phyloP scores from a whole-genome alignment of 2,797 vertebrate genomes.

The Loriculus beryllinus region DNA sequence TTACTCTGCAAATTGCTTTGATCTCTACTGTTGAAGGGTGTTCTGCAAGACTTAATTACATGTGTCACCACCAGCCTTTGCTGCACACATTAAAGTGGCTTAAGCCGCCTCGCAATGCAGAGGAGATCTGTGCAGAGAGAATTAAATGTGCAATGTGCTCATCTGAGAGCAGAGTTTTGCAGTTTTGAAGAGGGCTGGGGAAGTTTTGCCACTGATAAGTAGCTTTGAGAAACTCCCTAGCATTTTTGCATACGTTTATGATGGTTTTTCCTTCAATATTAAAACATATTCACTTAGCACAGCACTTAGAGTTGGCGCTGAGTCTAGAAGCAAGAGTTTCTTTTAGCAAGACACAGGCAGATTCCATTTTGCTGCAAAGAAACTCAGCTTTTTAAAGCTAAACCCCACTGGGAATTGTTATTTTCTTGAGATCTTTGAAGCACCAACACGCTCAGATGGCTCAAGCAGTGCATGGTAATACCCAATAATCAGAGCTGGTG shows the following conservation, averaged over 20 bases:
- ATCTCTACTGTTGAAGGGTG: conserved; percentile 11
- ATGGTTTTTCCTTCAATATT: rapidly evolving
- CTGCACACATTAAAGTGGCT: not conserved
- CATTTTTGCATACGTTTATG: rapidly evolving
- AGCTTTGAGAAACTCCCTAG: not conserved
- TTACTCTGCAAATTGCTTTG: conserved; percentile 28
- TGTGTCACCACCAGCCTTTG: conserved; percentile 3
- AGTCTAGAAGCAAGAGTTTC: not conserved
- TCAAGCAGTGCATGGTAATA: not conserved
- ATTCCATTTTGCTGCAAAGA: not conserved
- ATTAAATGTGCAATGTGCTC: not conserved
- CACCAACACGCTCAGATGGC: not conserved
- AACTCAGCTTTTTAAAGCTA: not conserved
- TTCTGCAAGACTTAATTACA: conserved; percentile 36
- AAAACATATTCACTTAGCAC: not conserved
- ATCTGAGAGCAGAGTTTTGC: not conserved
- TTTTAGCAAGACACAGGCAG: not conserved
- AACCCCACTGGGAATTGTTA: not conserved
- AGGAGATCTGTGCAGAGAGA: not conserved
- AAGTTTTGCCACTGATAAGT: conserved; percentile 13
- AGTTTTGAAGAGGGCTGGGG: not conserved
- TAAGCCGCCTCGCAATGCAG: conserved; percentile 8
- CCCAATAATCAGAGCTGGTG: not conserved
- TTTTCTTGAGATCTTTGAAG: not conserved
- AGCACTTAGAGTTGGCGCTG: not conserved